These are phyloP conservation scores for Mantis religiosa DNA, from an alignment of 2,888 invertebrate species.

Conservation along the genomic window DNA sequence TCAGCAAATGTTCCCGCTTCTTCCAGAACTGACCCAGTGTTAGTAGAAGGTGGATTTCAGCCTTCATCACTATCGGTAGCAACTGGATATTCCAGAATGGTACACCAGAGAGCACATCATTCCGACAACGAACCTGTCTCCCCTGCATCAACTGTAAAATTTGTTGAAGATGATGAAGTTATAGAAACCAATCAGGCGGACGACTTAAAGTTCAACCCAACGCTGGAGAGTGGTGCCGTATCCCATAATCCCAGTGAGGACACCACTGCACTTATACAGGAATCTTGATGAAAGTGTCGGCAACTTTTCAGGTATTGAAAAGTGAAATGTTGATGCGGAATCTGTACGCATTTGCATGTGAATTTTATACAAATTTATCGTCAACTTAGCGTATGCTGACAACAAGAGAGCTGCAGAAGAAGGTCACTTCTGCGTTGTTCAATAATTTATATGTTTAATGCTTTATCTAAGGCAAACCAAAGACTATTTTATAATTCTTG, in stretches of 20 bases:
- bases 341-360: background rate
- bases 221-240: background rate
- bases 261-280: background rate
- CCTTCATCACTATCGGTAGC: conserved; percentile 5
- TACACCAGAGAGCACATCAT: background rate
- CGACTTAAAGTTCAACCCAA: too few species aligned
- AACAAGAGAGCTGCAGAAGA: background rate
- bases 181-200: background rate
- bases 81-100: conserved; percentile 11
- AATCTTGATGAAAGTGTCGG: background rate
- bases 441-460: background rate
- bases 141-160: too few species aligned
- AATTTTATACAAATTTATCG: background rate
- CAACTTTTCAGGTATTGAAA: background rate
- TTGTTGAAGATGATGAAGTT: background rate
- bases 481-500: background rate
- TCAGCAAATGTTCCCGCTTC: background rate
- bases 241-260: background rate
- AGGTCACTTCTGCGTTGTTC: background rate
- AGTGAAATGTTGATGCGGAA: background rate
- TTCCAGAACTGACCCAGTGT: background rate
- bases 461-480: background rate
- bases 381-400: background rate
- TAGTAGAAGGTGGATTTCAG: background rate
- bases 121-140: background rate